Conservation (phyloP, 2,888 invertebrate genomes). For the Zaprionus bogoriensis region DNA sequence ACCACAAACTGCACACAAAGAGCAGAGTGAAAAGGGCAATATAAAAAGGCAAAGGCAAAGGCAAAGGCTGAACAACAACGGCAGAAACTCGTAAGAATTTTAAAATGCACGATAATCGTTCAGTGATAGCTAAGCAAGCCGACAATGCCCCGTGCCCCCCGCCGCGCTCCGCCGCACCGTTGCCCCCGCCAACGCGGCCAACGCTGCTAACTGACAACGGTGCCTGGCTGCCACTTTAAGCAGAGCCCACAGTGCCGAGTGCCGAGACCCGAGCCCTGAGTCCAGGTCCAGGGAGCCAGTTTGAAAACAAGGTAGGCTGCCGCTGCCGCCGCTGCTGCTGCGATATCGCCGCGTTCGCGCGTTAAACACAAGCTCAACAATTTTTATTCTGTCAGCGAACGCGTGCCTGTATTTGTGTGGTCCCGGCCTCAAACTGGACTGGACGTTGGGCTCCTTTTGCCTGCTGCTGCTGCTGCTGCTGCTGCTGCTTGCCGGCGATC, state of each 20-base stretch:
- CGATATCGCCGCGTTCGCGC: constrained; percentile 82
- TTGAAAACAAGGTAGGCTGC: constrained; percentile 69
- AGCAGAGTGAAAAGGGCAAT: constrained; percentile 69
- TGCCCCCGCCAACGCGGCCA: constrained; percentile 17
- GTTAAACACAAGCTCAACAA: constrained; percentile 83
- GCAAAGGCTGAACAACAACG: constrained; percentile 50
- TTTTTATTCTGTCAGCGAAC: constrained; percentile 83
- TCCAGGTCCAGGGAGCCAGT: constrained; percentile 65
- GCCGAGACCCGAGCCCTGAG: constrained; percentile 20
- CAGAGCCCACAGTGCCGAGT: constrained; percentile 42
- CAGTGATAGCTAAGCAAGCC: constrained; percentile 78
- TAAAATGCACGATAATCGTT: constrained; percentile 83
- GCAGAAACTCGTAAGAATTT: constrained; percentile 80
- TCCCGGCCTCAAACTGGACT: constrained; percentile 77
- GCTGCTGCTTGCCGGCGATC: constrained; percentile 50
- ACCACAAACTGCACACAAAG: constrained; percentile 13
- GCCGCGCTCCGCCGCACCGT: neutral
- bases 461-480: constrained; percentile 30
- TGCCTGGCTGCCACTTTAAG: constrained; percentile 69
- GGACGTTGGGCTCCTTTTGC: constrained; percentile 32
- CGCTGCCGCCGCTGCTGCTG: constrained; percentile 47
- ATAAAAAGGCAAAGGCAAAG: constrained; percentile 46
- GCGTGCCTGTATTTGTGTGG: constrained; percentile 84
- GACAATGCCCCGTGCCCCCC: constrained; percentile 55
- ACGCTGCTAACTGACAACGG: constrained; percentile 61